phyloP scores from a whole-genome alignment of 2,113 vertebrate genomes.

The Panthera uncia region DNA sequence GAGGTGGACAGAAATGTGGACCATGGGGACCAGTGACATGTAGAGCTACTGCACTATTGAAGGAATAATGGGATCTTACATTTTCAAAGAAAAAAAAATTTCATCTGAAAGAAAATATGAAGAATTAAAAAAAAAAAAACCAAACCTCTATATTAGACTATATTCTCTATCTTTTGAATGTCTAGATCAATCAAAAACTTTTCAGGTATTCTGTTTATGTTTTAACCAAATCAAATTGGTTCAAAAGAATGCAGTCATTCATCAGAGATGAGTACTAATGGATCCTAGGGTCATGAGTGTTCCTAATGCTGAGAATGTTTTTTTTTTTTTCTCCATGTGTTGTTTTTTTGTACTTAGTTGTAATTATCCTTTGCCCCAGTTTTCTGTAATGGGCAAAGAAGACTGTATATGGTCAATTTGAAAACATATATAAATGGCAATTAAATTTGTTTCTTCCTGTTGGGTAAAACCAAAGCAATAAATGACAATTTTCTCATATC shows the following conservation, averaged over 20 bases:
- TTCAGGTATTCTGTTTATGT: not conserved
- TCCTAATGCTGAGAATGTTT: not conserved
- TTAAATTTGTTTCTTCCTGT: not conserved
- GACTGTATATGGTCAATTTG: not conserved
- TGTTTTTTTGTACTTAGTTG: not conserved
- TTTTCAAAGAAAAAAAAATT: not conserved
- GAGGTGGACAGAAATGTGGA: not conserved
- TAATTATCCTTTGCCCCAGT: slow-evolving; percentile 45
- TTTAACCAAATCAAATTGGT: slow-evolving; percentile 11
- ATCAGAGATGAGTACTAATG: slow-evolving; percentile 13
- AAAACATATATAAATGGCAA: slow-evolving; percentile 1
- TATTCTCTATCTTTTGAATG: slow-evolving; percentile 11
- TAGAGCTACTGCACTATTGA: not conserved
- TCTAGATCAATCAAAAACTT: not conserved
- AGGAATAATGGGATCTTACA: not conserved
- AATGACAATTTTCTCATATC: not conserved
- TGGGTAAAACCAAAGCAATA: not conserved
- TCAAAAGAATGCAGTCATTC: not conserved
- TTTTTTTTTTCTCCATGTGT: not conserved
- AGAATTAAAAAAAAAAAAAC: not conserved
- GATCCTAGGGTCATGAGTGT: not conserved
- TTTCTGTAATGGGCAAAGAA: slow-evolving; percentile 3
- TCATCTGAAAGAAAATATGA: not conserved
- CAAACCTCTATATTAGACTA: not conserved
- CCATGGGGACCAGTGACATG: not conserved